Percentiles rank a stretch among this genome's conserved stretches.
Evolutionary conservation across 2,797 vertebrate species (phyloP).

Genomic region (Selene dorsalis): DNA sequence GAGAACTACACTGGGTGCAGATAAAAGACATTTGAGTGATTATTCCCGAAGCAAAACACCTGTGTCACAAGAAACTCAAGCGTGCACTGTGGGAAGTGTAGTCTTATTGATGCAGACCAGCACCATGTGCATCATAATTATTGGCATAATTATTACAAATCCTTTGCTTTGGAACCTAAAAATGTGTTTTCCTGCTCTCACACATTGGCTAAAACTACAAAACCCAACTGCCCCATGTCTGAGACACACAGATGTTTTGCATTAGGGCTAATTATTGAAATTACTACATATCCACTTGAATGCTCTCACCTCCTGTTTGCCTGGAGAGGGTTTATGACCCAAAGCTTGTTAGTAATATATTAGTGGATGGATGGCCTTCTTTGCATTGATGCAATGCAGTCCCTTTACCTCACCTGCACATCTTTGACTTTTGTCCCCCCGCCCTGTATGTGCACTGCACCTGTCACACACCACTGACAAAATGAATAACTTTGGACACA

Average conservation of each 20-base stretch:
- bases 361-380: not conserved
- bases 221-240: not conserved
- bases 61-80: not conserved
- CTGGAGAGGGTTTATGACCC: not conserved
- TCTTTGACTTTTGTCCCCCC: constrained; percentile 5
- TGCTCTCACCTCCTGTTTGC: not conserved
- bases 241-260: not conserved
- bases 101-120: not conserved
- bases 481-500: constrained; percentile 39
- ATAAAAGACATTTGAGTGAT: not conserved
- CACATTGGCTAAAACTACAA: not conserved
- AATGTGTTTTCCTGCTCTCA: not conserved
- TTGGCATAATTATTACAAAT: not conserved
- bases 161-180: not conserved
- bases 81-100: not conserved
- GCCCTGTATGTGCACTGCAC: constrained; percentile 38
- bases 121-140: not conserved
- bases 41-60: not conserved
- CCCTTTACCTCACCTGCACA: not conserved
- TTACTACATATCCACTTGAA: not conserved
- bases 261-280: not conserved
- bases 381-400: not conserved
- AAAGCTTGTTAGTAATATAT: not conserved
- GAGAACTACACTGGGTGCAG: too few species aligned
- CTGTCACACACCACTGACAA: constrained; percentile 36